These are phyloP conservation scores for Neolamprologus toae DNA, from an alignment of 2,113 vertebrate genomes.

Conservation along the genomic window DNA sequence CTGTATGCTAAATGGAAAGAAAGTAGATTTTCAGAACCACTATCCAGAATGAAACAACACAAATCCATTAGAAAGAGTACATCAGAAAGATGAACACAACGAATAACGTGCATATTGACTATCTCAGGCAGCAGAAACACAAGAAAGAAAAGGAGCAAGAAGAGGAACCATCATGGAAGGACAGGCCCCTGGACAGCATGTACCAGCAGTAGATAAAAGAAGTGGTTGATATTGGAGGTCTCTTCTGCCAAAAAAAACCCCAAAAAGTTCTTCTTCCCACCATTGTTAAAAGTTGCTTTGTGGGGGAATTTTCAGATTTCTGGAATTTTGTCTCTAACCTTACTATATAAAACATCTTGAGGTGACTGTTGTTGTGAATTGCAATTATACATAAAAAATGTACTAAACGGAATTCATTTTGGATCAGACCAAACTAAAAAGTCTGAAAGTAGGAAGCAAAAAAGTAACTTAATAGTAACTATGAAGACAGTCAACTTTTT, in stretches of 20 bases:
- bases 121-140: neutral
- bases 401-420: neutral
- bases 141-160: neutral
- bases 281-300: neutral
- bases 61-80: neutral
- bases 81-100: neutral
- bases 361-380: neutral
- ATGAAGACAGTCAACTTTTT: neutral
- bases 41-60: neutral
- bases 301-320: neutral
- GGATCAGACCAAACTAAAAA: neutral
- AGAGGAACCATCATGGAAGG: neutral
- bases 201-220: neutral
- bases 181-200: neutral
- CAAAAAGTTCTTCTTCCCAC: neutral
- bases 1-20: neutral
- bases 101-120: neutral
- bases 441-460: neutral
- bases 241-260: accelerated
- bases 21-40: neutral
- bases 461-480: neutral
- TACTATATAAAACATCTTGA: neutral
- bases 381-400: neutral
- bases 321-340: neutral
- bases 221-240: neutral